Percentiles rank a stretch among this genome's conserved stretches.
Evolutionary conservation across 2,888 invertebrate genomes (phyloP).

Genomic region (Myopa tessellatipennis): DNA sequence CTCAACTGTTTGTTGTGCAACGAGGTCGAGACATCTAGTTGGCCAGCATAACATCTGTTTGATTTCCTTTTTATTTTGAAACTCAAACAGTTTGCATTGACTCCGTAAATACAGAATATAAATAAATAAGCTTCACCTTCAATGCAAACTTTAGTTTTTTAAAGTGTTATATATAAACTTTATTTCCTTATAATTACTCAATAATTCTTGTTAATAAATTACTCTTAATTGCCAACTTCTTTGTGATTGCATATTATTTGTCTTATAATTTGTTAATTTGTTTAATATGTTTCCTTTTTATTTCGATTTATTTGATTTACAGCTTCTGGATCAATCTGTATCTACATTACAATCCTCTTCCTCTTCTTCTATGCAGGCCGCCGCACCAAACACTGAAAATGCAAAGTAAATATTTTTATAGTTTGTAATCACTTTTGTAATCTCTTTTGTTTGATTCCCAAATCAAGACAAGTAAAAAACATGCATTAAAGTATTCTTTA

Average conservation of each 20-base stretch:
- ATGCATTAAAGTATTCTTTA: background rate
- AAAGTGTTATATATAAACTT: background rate
- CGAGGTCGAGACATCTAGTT: too few species aligned
- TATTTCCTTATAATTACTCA: background rate
- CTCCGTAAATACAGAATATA: background rate
- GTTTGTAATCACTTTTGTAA: constrained; percentile 55
- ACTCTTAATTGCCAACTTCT: too few species aligned
- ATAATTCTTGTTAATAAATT: background rate
- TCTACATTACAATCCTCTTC: constrained; percentile 68
- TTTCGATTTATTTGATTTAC: constrained; percentile 69
- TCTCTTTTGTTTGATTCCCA: constrained; percentile 11
- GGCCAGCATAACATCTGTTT: too few species aligned
- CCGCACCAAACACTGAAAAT: constrained; percentile 71
- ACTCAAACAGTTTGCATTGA: background rate
- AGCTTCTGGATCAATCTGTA: constrained; percentile 77
- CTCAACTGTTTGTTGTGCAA: too few species aligned
- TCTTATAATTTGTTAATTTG: constrained; percentile 42
- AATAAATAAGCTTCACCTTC: too few species aligned
- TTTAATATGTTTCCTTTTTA: constrained; percentile 61
- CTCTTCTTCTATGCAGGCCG: constrained; percentile 70
- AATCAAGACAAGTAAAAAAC: background rate
- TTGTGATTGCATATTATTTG: background rate
- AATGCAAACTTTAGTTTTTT: background rate
- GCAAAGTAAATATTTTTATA: constrained; percentile 74
- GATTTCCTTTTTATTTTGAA: background rate